A percentile compares a stretch with the other conserved stretches of the same genome.
These are phyloP conservation scores for Pachymerium ferrugineum DNA, from an alignment of 2,888 invertebrate genomes.

Conservation along the genomic window DNA sequence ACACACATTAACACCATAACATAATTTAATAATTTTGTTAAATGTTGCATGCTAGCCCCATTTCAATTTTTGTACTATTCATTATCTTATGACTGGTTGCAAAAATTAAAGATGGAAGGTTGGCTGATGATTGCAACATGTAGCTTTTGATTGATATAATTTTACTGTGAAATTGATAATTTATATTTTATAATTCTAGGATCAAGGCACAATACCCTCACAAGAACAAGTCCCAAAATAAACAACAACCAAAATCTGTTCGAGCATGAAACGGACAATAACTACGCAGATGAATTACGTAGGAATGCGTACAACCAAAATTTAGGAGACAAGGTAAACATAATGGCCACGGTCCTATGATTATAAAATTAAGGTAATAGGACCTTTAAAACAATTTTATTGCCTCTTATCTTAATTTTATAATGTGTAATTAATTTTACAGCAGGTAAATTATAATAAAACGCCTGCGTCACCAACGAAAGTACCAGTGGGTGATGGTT, in stretches of 20 bases:
- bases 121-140: too few species aligned
- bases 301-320: slow-evolving; percentile 44
- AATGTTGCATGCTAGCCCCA: neutral
- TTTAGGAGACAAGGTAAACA: slow-evolving; percentile 38
- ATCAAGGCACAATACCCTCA: slow-evolving; percentile 49
- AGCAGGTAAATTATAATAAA: slow-evolving; percentile 36
- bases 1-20: neutral
- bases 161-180: neutral
- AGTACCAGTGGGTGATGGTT: slow-evolving; percentile 67
- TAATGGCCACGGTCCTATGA: neutral
- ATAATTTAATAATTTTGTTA: neutral
- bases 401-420: neutral
- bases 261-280: slow-evolving; percentile 41
- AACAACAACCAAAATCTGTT: slow-evolving; percentile 40
- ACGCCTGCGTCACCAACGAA: slow-evolving; percentile 56
- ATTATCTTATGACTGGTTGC: too few species aligned
- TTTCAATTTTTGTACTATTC: too few species aligned
- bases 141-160: too few species aligned
- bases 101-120: too few species aligned
- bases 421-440: neutral
- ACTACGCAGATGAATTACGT: slow-evolving; percentile 43
- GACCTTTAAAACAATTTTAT: too few species aligned
- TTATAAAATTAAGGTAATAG: too few species aligned
- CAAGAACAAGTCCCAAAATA: slow-evolving; percentile 40
- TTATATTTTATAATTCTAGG: slow-evolving; percentile 28